Percentiles rank a stretch among this genome's conserved stretches.
phyloP scores from a whole-genome alignment of 2,113 vertebrate species.

The Clarias batrachus region DNA sequence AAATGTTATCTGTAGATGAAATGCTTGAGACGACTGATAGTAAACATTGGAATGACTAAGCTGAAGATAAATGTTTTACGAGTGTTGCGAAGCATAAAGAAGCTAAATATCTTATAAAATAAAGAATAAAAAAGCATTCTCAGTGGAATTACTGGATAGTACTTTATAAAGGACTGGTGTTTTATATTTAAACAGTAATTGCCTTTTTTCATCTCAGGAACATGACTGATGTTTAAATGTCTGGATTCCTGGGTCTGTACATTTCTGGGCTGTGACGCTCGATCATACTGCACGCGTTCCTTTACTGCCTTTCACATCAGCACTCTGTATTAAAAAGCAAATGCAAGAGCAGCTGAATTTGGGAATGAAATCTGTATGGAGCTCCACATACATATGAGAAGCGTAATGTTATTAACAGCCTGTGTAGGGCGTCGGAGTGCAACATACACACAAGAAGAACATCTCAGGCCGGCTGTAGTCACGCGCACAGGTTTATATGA shows the following conservation, averaged over 20 bases:
- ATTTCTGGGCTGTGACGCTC: neutral
- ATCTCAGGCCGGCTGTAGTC: too few species aligned
- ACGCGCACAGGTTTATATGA: neutral
- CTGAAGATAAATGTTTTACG: neutral
- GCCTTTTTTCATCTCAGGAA: neutral
- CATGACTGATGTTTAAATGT: neutral
- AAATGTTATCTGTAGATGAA: neutral
- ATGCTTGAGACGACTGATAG: neutral
- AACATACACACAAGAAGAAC: neutral
- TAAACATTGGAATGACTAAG: neutral
- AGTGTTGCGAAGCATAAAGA: neutral
- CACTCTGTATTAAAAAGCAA: constrained; percentile 2
- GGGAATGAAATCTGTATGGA: constrained; percentile 12
- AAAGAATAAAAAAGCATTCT: neutral
- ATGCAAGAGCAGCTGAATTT: constrained; percentile 16
- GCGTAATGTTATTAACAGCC: neutral
- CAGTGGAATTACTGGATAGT: neutral
- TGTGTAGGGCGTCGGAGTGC: neutral
- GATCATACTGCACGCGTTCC: neutral
- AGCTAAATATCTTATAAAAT: neutral
- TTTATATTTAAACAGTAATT: neutral
- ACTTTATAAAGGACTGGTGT: neutral
- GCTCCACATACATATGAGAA: neutral
- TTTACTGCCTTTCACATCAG: constrained; percentile 1
- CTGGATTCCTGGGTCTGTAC: neutral